Evolutionary conservation across 37 sponge, comb jelly and placozoan genomes (phyloP), one percentile per base, ranked within the genome.

Genomic region (Haliclona indistincta): DNA sequence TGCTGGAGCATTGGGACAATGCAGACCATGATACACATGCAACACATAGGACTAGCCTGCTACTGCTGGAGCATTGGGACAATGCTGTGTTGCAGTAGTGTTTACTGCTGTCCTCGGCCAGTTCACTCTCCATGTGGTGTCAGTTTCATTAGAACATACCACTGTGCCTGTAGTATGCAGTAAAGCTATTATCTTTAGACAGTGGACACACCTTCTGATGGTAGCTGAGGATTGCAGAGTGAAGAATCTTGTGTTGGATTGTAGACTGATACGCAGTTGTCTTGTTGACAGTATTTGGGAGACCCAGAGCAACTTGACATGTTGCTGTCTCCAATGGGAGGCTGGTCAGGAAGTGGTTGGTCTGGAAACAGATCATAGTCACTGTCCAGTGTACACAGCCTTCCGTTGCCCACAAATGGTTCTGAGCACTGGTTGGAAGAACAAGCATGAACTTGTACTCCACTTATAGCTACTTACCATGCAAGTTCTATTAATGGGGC

Each of bases 371-470:
- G 53, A 41, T 86, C 86, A 13, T 65, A 54, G 42, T 86, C 86
- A 37, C 56, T 35, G 49, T 86, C 86, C 29, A 71, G 0, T 47
- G 86, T 86, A 25, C 86, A 86, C n/a, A 13, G 26, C 0, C 33
- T 13, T 11, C 86, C 86, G 79, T 86, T 81, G 23, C 86, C 86
- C 65, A 79, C 80, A 69, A 38, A 72, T 15, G 86, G 86, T 11
- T 23, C n/a, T 1, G 23, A 20, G 36, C 86, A 86, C 86, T 86
- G 68, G n/a, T n/a, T n/a, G n/a, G n/a, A n/a, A n/a, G n/a, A n/a
- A n/a, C n/a, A n/a, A n/a, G n/a, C n/a, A n/a, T n/a, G n/a, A n/a
- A n/a, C n/a, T n/a, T n/a, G n/a, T n/a, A n/a, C n/a, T n/a, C n/a
- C n/a, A n/a, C n/a, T n/a, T n/a, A n/a, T n/a, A n/a, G n/a, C n/a